Conservation (phyloP, 2,888 invertebrate species). For the Timandra comae region DNA sequence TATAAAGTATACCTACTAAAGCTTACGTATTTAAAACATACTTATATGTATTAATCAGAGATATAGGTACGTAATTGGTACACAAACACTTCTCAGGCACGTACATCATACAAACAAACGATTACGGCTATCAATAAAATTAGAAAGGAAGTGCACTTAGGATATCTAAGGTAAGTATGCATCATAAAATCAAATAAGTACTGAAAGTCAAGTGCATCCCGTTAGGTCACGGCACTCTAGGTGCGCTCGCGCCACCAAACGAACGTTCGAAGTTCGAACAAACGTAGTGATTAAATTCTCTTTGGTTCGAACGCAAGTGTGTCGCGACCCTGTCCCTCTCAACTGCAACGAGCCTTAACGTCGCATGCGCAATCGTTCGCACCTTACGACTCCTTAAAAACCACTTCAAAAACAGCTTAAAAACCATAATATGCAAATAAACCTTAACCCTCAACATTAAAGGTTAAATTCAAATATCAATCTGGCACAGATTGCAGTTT, state of each 20-base stretch:
- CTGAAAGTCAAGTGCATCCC: slow-evolving; percentile 43
- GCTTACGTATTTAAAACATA: too few species aligned
- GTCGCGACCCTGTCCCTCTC: slow-evolving; percentile 40
- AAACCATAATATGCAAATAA: slow-evolving; percentile 17
- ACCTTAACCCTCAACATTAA: slow-evolving; percentile 11
- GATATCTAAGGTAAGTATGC: slow-evolving; percentile 5
- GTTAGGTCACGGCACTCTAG: slow-evolving; percentile 37
- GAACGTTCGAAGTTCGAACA: too few species aligned
- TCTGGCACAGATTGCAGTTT: slow-evolving; percentile 12
- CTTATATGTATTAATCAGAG: too few species aligned
- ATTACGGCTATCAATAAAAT: too few species aligned
- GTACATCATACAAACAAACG: too few species aligned
- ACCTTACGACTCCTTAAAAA: slow-evolving; percentile 27
- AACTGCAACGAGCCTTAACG: slow-evolving; percentile 38
- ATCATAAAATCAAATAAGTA: slow-evolving; percentile 22
- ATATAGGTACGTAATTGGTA: too few species aligned
- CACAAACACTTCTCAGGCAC: too few species aligned
- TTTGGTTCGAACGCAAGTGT: slow-evolving; percentile 30
- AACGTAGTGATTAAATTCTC: too few species aligned
- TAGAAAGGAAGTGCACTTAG: too few species aligned
- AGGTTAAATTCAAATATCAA: slow-evolving; percentile 13
- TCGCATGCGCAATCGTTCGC: slow-evolving; percentile 36
- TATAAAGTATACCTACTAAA: too few species aligned
- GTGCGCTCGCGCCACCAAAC: slow-evolving; percentile 11
- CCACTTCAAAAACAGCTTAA: slow-evolving; percentile 16